Base-by-base conservation (phyloP, 2,113 vertebrate species). In the Neomonachus schauinslandi region DNA sequence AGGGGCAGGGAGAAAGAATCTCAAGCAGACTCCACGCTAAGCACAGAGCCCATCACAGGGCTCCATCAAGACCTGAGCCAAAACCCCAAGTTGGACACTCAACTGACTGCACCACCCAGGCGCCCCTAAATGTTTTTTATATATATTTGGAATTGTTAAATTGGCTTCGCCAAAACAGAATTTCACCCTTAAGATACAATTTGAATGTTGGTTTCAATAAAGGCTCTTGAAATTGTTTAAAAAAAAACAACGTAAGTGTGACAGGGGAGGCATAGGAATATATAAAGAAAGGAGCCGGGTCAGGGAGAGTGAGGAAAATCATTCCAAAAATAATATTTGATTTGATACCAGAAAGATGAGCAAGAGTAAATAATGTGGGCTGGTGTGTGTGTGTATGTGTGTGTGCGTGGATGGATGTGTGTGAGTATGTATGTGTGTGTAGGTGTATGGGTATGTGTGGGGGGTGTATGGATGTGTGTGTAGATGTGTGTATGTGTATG, bases 151-250 rank as follows among this genome's bases (percentile, higher is more conserved):
- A 98, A 98, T 98, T 98, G 98, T 98, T 98, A 98, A 98, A 98
- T 95, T 89, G 51, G 98, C 98, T 99, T 98, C 98, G 97, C 98
- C 98, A 98, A 98, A 99, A 98, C 91, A 98, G 95, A 98, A 96
- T 97, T 98, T 98, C 98, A 97, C 97, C 98, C 98, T 98, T 98
- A 93, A 99, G 98, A 98, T 98, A 98, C 97, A 98, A 95, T 96
- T 97, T 98, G 95, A 98, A 98, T 98, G 98, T 98, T 98, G 98
- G 92, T 97, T 99, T 99, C 98, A 99, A 99, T 99, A 99, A 99
- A 99, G 95, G 98, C 96, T 98, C 98, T 98, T 98, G 96, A 98
- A 98, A 98, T 99, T 98, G 98, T 94, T 98, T 18, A 4, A n/a
- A 69, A 69, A 67, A 69, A 69, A 69, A 16, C 65, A 67, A 8